phyloP scores from a whole-genome alignment of 1,140 invertebrate genomes.

The Augochlora pura region DNA sequence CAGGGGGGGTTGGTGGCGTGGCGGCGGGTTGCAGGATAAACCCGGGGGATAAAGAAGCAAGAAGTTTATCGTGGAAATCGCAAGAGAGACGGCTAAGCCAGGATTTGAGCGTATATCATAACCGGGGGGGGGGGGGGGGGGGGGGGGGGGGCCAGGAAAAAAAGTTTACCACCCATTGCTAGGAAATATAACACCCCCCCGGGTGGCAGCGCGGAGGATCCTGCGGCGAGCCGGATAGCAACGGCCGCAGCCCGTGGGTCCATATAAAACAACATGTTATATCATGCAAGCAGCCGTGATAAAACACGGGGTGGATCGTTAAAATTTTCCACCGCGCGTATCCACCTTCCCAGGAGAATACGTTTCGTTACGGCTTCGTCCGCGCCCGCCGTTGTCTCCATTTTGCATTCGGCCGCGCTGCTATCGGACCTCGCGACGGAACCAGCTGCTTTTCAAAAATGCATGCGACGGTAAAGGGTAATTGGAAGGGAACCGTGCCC shows the following conservation, averaged over 20 bases:
- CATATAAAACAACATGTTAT: slow-evolving; percentile 57
- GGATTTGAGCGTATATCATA: slow-evolving; percentile 56
- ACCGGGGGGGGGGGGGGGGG: no score
- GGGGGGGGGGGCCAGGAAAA: slow-evolving; percentile 35
- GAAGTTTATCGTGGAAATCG: slow-evolving; percentile 45
- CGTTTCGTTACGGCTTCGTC: background rate
- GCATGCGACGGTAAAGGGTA: no score
- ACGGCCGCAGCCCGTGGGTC: slow-evolving; percentile 32
- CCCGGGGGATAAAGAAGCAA: slow-evolving; percentile 32
- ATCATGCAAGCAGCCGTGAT: slow-evolving; percentile 54
- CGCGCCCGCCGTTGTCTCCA: no score
- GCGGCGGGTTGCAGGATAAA: slow-evolving; percentile 37
- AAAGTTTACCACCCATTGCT: slow-evolving; percentile 63
- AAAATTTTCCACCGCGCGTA: slow-evolving; percentile 15
- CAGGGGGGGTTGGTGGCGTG: background rate
- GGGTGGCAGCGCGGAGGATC: slow-evolving; percentile 41
- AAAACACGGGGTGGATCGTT: slow-evolving; percentile 52
- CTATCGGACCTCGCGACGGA: no score
- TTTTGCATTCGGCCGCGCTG: no score
- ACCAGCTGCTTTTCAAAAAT: no score
- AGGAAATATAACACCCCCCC: slow-evolving; percentile 59
- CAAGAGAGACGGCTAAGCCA: slow-evolving; percentile 32
- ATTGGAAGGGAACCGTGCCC: no score
- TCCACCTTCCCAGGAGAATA: background rate
- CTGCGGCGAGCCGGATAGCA: slow-evolving; percentile 38